phyloP scores from a whole-genome alignment of 2,113 vertebrate genomes.

The Heterotis niloticus region DNA sequence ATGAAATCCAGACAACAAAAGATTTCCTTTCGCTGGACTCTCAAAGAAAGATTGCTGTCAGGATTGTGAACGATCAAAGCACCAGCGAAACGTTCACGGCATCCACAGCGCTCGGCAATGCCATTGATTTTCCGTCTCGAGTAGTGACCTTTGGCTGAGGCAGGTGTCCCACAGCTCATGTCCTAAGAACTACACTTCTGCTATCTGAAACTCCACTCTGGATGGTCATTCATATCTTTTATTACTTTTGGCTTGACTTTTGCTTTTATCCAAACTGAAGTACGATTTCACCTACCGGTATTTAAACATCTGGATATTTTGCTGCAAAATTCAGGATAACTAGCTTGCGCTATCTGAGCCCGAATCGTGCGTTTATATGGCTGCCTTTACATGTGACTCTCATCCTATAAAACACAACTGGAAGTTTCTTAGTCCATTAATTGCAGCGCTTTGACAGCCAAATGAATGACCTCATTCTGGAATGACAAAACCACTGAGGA shows the following conservation, averaged over 20 bases:
- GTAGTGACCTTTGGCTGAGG: not conserved
- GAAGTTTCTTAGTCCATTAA: slow-evolving; percentile 10
- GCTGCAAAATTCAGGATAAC: no score
- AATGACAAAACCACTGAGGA: not conserved
- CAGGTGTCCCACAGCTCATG: not conserved
- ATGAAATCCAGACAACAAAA: not conserved
- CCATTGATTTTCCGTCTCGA: not conserved
- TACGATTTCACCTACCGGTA: not conserved
- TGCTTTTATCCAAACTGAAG: not conserved
- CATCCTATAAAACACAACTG: slow-evolving; percentile 6
- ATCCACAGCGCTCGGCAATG: not conserved
- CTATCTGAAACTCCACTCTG: no score
- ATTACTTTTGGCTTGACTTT: not conserved
- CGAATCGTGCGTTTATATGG: not conserved
- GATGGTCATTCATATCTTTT: not conserved
- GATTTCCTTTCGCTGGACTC: not conserved
- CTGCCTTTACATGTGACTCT: not conserved
- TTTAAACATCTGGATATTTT: no score
- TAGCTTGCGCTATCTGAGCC: not conserved
- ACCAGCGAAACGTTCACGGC: not conserved
- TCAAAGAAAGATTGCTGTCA: not conserved
- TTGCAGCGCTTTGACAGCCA: slow-evolving; percentile 15
- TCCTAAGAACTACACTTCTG: not conserved
- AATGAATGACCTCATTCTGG: slow-evolving; percentile 20
- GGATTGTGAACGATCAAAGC: not conserved